phyloP scores from a whole-genome alignment of 37 sponge, comb jelly and placozoan genomes.

The Chondrilla cf. caribensis region DNA sequence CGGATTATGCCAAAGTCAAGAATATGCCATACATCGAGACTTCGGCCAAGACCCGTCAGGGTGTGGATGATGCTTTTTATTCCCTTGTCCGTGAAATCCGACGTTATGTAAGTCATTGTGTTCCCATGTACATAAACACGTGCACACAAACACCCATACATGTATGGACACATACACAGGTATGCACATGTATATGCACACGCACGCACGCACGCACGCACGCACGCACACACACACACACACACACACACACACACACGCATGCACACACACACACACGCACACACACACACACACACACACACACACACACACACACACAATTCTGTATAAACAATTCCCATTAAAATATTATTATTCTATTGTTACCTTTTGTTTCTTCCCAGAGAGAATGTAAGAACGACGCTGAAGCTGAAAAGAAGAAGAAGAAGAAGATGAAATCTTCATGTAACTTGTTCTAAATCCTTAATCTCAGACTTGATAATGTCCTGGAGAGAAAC shows the following conservation, averaged over 20 bases:
- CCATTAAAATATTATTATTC: too few relatives aligned
- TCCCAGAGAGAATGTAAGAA: slow-evolving; percentile 66
- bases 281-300: too few relatives aligned
- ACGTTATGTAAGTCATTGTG: slow-evolving; percentile 82
- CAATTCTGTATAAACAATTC: too few relatives aligned
- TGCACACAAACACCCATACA: background rate
- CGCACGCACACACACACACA: background rate
- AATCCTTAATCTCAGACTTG: slow-evolving; percentile 1
- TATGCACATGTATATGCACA: background rate
- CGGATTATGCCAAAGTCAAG: slow-evolving; percentile 78
- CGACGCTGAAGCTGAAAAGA: slow-evolving; percentile 49
- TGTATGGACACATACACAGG: background rate
- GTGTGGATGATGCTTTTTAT: slow-evolving; percentile 97
- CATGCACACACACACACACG: slow-evolving; percentile 18
- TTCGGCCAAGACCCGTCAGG: slow-evolving; percentile 94
- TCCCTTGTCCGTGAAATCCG: slow-evolving; percentile 90
- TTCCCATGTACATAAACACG: too few relatives aligned
- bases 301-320: too few relatives aligned
- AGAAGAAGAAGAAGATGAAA: slow-evolving; percentile 58
- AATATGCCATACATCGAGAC: slow-evolving; percentile 93
- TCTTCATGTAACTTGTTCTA: slow-evolving; percentile 54
- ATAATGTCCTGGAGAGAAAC: background rate
- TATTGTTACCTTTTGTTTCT: too few relatives aligned
- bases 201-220: background rate
- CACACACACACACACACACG: slow-evolving; percentile 30